Evolutionary conservation across 2,888 invertebrate genomes (phyloP), one percentile per base, ranked within the genome.

Genomic region (Cephonodes hylas): DNA sequence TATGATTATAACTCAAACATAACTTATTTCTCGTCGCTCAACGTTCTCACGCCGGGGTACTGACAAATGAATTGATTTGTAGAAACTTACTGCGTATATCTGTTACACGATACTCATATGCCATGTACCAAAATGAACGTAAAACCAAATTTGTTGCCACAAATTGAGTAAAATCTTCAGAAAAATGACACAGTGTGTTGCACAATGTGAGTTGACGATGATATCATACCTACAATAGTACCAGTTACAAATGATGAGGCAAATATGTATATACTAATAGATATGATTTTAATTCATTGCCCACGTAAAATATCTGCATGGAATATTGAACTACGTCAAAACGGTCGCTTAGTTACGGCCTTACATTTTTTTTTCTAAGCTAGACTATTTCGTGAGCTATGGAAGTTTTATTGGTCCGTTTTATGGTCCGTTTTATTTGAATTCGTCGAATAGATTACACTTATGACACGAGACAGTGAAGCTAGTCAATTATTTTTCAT

Each of bases 181-280:
- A n/a, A n/a, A 10, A 20, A 20, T 46, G 18, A 18, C 15, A 10
- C 34, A 8, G 22, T 15, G 34, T 38, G 34, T 34, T 46, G 20
- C 46, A 31, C 15, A 46, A 60, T 15, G 38, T 38, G n/a, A 48
- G 44, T 68, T 67, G 58, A 31, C 44, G 63, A 68, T 76, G 72
- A 76, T 67, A 72, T 76, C 73, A 76, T 68, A 56, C 60, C 60
- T 65, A 64, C 45, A 60, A 64, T 57, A 57, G 46, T 56, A 67
- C 59, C 59, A 67, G 63, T 65, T 64, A 64, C 62, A 45, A 69
- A 70, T 34, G 42, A 62, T 65, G 63, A 62, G 59, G 62, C 61
- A 64, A 65, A 64, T 61, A 60, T 44, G 42, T 38, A 27, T 56
- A 60, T 56, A 13, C 31, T 53, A 53, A 38, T 20, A 42, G 34